A percentile compares a stretch with the other conserved stretches of the same genome.
Conservation (phyloP, 2,888 invertebrate genomes). For the Trissoscelio sp. region DNA sequence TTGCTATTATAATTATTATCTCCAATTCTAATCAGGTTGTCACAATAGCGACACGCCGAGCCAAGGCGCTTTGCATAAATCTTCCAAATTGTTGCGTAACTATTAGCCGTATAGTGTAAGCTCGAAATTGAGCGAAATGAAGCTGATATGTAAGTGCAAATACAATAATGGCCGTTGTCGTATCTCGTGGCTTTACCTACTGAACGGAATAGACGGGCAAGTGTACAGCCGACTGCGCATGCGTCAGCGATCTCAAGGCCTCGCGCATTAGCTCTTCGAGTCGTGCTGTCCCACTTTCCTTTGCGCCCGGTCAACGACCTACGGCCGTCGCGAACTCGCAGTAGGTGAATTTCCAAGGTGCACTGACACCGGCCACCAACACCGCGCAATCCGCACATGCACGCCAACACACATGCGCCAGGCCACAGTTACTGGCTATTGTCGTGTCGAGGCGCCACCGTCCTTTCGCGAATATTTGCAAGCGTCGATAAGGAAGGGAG, state of each 20-base stretch:
- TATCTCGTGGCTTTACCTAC: slow-evolving; percentile 63
- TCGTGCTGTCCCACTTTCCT: slow-evolving; percentile 82
- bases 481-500: slow-evolving; percentile 58
- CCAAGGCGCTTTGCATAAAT: neutral
- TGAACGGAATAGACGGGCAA: slow-evolving; percentile 69
- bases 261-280: slow-evolving; percentile 80
- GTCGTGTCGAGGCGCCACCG: slow-evolving; percentile 79
- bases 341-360: slow-evolving; percentile 81
- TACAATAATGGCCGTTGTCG: slow-evolving; percentile 61
- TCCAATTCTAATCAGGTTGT: slow-evolving; percentile 1
- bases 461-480: slow-evolving; percentile 77
- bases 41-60: neutral
- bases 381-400: slow-evolving; percentile 18
- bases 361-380: slow-evolving; percentile 72
- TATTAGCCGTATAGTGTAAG: neutral
- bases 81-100: slow-evolving; percentile 24
- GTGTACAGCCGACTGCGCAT: slow-evolving; percentile 73
- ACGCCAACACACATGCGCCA: slow-evolving; percentile 37
- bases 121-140: neutral
- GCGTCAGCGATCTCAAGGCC: slow-evolving; percentile 82
- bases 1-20: slow-evolving; percentile 18
- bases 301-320: slow-evolving; percentile 82
- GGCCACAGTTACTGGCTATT: slow-evolving; percentile 43
- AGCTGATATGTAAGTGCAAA: slow-evolving; percentile 40
- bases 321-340: slow-evolving; percentile 72